Base-by-base conservation (phyloP, 2,797 vertebrate species). In the Salarias fasciatus region DNA sequence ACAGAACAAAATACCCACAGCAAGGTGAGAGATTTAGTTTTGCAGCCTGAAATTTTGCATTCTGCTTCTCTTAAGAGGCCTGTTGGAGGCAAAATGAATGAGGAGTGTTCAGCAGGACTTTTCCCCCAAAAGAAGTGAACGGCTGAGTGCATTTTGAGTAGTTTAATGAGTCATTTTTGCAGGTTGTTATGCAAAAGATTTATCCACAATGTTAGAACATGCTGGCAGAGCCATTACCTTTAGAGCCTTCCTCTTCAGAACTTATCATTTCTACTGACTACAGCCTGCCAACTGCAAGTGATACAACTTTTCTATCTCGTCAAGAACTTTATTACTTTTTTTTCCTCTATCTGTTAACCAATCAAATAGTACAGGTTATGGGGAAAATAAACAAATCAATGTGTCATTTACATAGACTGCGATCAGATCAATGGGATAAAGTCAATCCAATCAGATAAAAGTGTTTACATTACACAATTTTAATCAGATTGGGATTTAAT, bases 121-220 rank as follows among this genome's bases (percentile, higher is more conserved):
- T 49, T 50, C 2, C 8, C 8, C 1, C 5, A 37, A 68, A 55
- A 38, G 40, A 69, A 72, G 29, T 38, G 59, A 38, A 43, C 8
- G 38, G 40, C 15, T n/a, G 35, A 65, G 59, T 57, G 47, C 36
- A 59, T 47, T 62, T 5, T 14, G 45, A 71, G 63, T 36, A 50
- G 49, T 28, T 63, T 11, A 40, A 36, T 6, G 38, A 49, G 14
- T 59, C 1, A 43, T 47, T 65, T 59, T 15, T 67, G 47, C 2
- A 2, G 37, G 13, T 45, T 42, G 36, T 47, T 56, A 15, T 47
- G 45, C 1, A 51, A 7, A 53, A 48, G 40, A 43, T 14, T 33
- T 42, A 49, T 6, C 11, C 47, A 36, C 51, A 69, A 57, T 29
- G 9, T 53, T 59, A 9, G 14, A 31, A 8, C 59, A 55, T 43